Base-by-base conservation (phyloP, 2,797 vertebrate genomes). In the Gambusia yucatana region DNA sequence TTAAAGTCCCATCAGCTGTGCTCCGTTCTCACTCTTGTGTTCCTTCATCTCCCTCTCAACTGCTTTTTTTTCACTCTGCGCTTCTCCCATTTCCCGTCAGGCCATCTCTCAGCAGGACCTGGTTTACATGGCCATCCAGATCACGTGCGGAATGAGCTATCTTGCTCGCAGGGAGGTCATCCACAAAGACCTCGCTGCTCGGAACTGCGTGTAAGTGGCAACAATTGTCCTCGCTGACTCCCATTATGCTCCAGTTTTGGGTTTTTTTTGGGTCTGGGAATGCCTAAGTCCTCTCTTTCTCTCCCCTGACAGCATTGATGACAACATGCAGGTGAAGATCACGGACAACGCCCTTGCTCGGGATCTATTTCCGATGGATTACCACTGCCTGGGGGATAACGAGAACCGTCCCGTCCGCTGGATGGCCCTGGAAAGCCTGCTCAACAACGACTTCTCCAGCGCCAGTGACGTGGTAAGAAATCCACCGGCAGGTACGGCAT, bases 41-140 rank as follows among this genome's bases (percentile, higher is more conserved):
- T 76, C 77, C 28, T 72, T 28, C 69, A 69, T 77, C 87, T 59
- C 75, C 16, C 61, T 77, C 67, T 84, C 70, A 84, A 30, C 47
- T 46, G 22, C 47, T 46, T 76, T 69, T 69, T 78, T 82, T 41
- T 75, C 7, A 76, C 36, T 69, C 9, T 67, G 73, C 77, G 30
- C 14, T 69, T 71, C 17, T 74, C 67, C 55, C 8, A 14, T 84
- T 82, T 91, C 82, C 86, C 87, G 83, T 67, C 94, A 99, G 98
- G 98, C 98, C 0, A 96, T 99, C 92, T 99, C 98, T 88, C 98
- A 99, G 76, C 98, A 99, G 89, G 98, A 99, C 90, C 90, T 99
- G 90, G 98, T 99, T 10, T 98, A 99, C 82, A 99, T 99, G 98
- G 98, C 98, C 69, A 99, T 99, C 91, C 98, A 99, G 95, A 98